These are phyloP conservation scores for Lophochroa leadbeateri DNA, from an alignment of 2,113 vertebrate species.

Conservation along the genomic window DNA sequence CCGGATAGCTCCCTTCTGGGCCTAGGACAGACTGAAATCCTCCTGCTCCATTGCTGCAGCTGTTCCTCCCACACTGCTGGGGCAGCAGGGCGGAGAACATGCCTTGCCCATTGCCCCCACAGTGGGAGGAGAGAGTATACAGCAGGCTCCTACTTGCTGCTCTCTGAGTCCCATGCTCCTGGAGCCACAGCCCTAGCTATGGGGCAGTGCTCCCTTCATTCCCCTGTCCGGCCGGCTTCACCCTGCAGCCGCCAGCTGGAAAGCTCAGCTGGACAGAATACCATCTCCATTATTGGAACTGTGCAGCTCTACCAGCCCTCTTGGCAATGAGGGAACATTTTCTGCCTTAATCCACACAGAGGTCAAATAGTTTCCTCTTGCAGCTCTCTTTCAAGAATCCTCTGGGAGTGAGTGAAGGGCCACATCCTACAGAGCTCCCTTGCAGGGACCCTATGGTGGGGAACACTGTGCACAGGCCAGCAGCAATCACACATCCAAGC, in stretches of 20 bases:
- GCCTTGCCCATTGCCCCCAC: neutral
- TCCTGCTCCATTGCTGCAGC: neutral
- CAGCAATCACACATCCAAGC: neutral
- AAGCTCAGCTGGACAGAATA: constrained; percentile 44
- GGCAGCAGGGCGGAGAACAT: rapidly evolving
- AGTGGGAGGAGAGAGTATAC: neutral
- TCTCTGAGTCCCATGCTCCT: neutral
- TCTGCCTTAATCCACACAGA: constrained; percentile 60
- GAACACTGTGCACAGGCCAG: rapidly evolving
- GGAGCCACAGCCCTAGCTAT: neutral
- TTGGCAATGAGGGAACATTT: constrained; percentile 54
- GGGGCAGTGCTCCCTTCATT: neutral
- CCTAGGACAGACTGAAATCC: neutral
- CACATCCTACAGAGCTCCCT: constrained; percentile 5
- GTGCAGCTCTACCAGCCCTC: constrained; percentile 44
- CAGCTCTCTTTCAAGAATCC: constrained; percentile 44
- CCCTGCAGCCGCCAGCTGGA: neutral
- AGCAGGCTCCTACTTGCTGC: neutral
- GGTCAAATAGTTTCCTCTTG: constrained; percentile 67
- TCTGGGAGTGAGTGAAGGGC: neutral
- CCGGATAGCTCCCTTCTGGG: neutral
- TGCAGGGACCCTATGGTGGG: rapidly evolving
- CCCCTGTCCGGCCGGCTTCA: neutral
- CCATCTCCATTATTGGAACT: constrained; percentile 73
- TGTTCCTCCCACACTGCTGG: neutral